Percentiles rank a stretch among this genome's conserved stretches.
phyloP scores from a whole-genome alignment of 2,888 invertebrate species.

The Brachylomia viminalis region DNA sequence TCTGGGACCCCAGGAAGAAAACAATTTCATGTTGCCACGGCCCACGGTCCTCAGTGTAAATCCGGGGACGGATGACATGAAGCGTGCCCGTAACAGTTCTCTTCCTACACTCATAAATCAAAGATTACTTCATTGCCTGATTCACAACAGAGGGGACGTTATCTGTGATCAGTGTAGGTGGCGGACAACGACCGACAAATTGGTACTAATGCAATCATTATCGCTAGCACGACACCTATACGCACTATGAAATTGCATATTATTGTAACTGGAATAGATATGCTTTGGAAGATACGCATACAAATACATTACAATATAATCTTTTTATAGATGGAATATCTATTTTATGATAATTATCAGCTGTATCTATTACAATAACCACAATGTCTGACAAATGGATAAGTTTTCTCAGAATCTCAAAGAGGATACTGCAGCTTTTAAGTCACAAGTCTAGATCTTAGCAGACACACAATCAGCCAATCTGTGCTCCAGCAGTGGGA shows the following conservation, averaged over 20 bases:
- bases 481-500: too few species aligned
- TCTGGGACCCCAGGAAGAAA: slow-evolving; percentile 19
- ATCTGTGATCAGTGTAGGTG: slow-evolving; percentile 68
- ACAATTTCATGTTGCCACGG: slow-evolving; percentile 1
- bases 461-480: too few species aligned
- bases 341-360: not conserved
- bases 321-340: too few species aligned
- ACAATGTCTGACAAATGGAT: not conserved
- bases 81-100: slow-evolving; percentile 53
- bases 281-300: slow-evolving; percentile 2
- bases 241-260: slow-evolving; percentile 14
- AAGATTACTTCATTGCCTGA: slow-evolving; percentile 63
- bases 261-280: slow-evolving; percentile 25
- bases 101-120: slow-evolving; percentile 65
- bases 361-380: not conserved
- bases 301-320: not conserved
- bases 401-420: not conserved
- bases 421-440: not conserved
- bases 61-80: slow-evolving; percentile 41
- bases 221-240: slow-evolving; percentile 49
- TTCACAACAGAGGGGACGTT: slow-evolving; percentile 59
- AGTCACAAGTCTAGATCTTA: not conserved
- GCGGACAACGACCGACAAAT: slow-evolving; percentile 68
- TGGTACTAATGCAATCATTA: slow-evolving; percentile 64
- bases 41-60: slow-evolving; percentile 10